phyloP scores from a whole-genome alignment of 2,797 vertebrate genomes.

The Pristis pectinata region DNA sequence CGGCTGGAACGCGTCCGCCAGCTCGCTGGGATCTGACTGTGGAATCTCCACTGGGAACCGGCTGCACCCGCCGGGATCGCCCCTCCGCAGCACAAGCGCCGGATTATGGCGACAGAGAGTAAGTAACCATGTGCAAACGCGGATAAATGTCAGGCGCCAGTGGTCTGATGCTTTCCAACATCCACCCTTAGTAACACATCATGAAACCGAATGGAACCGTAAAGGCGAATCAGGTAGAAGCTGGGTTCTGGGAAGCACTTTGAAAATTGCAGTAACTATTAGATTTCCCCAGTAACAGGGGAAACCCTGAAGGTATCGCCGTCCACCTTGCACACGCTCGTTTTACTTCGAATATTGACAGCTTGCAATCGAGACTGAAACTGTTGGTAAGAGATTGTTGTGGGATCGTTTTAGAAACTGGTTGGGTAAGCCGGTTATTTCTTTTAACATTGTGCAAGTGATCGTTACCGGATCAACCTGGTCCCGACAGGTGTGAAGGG shows the following conservation, averaged over 20 bases:
- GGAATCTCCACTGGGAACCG: background rate
- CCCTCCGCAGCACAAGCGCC: background rate
- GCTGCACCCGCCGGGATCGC: background rate
- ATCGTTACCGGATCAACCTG: background rate
- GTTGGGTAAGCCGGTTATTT: background rate
- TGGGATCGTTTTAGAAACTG: background rate
- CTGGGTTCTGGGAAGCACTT: background rate
- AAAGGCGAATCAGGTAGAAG: background rate
- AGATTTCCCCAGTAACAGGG: no score
- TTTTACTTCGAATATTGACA: background rate
- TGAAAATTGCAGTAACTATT: background rate
- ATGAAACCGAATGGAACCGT: background rate
- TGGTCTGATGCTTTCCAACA: background rate
- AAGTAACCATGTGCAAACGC: background rate
- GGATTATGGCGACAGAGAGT: slow-evolving; percentile 28
- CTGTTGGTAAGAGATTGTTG: background rate
- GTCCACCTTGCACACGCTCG: background rate
- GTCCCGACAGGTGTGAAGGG: background rate
- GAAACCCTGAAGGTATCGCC: background rate
- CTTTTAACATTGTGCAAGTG: background rate
- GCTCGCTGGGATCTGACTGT: background rate
- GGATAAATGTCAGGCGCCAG: background rate
- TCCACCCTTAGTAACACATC: background rate
- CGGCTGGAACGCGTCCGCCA: background rate
- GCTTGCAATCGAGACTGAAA: background rate